These are phyloP conservation scores for Notolabrus celidotus DNA, from an alignment of 2,797 vertebrate genomes.

Conservation along the genomic window DNA sequence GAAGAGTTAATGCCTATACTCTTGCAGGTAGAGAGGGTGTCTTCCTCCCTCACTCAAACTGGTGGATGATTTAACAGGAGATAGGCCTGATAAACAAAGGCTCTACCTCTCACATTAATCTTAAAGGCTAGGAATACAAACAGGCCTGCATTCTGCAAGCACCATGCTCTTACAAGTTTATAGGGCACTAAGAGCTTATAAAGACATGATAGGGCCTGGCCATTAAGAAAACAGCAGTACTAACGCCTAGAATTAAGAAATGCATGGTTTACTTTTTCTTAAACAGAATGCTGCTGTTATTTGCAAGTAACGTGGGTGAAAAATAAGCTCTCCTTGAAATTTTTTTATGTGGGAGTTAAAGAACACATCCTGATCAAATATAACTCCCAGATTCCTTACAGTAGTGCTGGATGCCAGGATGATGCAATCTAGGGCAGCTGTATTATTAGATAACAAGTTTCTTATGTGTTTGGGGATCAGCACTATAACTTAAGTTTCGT, in stretches of 20 bases:
- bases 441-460: neutral
- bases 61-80: too few relatives aligned
- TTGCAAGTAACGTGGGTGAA: slow-evolving; percentile 4
- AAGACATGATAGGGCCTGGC: too few relatives aligned
- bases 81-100: too few relatives aligned
- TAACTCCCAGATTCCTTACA: slow-evolving; percentile 2
- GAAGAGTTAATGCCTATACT: too few relatives aligned
- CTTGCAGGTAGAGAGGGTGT: too few relatives aligned
- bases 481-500: neutral
- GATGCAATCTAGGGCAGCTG: neutral
- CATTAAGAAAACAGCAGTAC: neutral
- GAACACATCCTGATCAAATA: slow-evolving; percentile 1
- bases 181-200: too few relatives aligned
- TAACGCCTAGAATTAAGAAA: neutral
- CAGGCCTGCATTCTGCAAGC: too few relatives aligned
- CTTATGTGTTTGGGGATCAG: neutral
- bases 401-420: slow-evolving; percentile 3
- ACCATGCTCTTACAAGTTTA: too few relatives aligned
- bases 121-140: too few relatives aligned
- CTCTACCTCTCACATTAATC: too few relatives aligned
- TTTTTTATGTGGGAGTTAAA: neutral
- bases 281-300: neutral
- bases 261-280: neutral
- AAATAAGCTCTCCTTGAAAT: neutral
- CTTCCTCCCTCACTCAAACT: too few relatives aligned